Evolutionary conservation across 2,888 invertebrate genomes (phyloP).

Genomic region (Chrysopilus asiliformis): DNA sequence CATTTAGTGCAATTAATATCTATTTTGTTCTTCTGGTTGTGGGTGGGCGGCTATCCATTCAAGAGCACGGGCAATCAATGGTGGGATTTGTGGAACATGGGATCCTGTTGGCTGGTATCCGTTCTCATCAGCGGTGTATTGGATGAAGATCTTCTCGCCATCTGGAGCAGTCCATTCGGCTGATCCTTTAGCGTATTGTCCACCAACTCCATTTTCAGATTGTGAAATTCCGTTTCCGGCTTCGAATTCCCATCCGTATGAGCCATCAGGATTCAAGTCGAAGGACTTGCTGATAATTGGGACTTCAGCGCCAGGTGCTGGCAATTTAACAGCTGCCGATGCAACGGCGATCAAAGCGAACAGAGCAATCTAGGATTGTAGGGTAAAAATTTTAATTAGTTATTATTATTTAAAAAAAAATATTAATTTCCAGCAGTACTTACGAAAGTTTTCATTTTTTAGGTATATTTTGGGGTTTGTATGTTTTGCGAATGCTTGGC

Average conservation of each 20-base stretch:
- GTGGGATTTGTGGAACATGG: conserved; percentile 8
- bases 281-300: conserved; percentile 6
- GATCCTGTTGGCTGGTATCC: conserved; percentile 10
- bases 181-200: conserved; percentile 6
- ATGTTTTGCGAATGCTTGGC: too few relatives aligned
- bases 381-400: too few relatives aligned
- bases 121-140: conserved; percentile 11
- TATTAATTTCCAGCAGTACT: too few relatives aligned
- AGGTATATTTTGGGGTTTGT: too few relatives aligned
- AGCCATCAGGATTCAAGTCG: conserved; percentile 5
- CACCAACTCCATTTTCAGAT: conserved; percentile 8
- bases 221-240: conserved; percentile 9
- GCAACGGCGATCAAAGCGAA: background rate
- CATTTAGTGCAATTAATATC: too few relatives aligned
- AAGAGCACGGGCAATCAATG: conserved; percentile 3
- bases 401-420: too few relatives aligned
- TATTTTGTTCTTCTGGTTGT: conserved; percentile 1
- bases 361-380: background rate
- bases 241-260: conserved; percentile 7
- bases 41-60: conserved; percentile 7
- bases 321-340: background rate
- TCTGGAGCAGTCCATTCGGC: conserved; percentile 10
- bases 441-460: too few relatives aligned
- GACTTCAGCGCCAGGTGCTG: background rate
- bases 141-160: conserved; percentile 6